Base-by-base conservation (phyloP, 2,888 invertebrate species). In the Orchesella flavescens region DNA sequence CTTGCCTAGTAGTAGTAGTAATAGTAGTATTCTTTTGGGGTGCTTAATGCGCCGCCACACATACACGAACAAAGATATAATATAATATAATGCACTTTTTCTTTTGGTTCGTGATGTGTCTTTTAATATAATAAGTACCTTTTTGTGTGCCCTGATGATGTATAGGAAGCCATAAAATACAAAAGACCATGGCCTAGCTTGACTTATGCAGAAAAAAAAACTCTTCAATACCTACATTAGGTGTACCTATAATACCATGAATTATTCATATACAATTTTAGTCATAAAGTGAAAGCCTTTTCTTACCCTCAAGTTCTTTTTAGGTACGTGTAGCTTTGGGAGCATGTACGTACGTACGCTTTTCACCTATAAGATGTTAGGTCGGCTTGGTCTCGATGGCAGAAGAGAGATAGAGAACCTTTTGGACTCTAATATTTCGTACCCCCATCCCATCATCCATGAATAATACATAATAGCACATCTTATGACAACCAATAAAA, bases 261-360 rank as follows among this genome's bases (percentile, higher is more conserved):
- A 79, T 79, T 43, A 79, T 79, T 79, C 71, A 79, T 79, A 65
- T 44, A 46, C 61, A 68, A 72, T 63, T 71, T 72, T 53, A 72
- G 72, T 65, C 63, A 65, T 79, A 79, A 79, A 79, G 55, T 71
- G 72, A 72, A 72, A 79, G 79, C 55, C 23, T 65, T 61, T 24
- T 66, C 57, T n/a, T 63, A 21, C 78, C 53, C 34, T 65, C 19
- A 13, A 3, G 19, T 53, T n/a, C 24, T 17, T 46, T n/a, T n/a
- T n/a, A n/a, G n/a, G n/a, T n/a, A n/a, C n/a, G n/a, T n/a, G n/a
- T n/a, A n/a, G n/a, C n/a, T n/a, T n/a, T n/a, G n/a, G n/a, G n/a
- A 72, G 12, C 46, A 23, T 66, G 66, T 43, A 43, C n/a, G n/a
- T n/a, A n/a, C n/a, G n/a, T n/a, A n/a, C n/a, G n/a, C n/a, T n/a